Evolutionary conservation across 2,113 vertebrate genomes (phyloP).

Genomic region (Leucosticte australis): DNA sequence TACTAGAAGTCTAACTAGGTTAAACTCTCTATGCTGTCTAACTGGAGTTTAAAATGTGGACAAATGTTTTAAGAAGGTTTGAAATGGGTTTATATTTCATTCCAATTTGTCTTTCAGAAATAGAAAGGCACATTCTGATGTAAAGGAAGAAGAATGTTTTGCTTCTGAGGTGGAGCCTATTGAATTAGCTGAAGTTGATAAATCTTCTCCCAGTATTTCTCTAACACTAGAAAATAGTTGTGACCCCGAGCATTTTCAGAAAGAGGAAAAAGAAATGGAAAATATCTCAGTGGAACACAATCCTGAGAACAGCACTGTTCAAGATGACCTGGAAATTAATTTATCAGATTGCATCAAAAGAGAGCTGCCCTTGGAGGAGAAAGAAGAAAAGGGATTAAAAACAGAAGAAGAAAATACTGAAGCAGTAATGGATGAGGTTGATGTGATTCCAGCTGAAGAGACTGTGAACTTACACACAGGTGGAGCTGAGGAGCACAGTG

Average conservation of each 20-base stretch:
- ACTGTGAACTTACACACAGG: not conserved
- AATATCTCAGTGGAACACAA: not conserved
- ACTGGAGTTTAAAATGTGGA: not conserved
- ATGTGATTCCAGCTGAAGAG: not conserved
- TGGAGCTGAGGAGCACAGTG: not conserved
- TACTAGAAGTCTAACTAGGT: not conserved
- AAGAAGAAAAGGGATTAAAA: slow-evolving; percentile 29
- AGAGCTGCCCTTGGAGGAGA: not conserved
- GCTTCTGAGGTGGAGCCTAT: not conserved
- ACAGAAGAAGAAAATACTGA: not conserved
- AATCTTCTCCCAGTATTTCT: not conserved
- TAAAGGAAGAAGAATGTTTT: slow-evolving; percentile 39
- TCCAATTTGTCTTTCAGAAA: slow-evolving; percentile 62
- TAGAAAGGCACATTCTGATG: slow-evolving; percentile 19
- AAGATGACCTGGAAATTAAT: not conserved
- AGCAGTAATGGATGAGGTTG: not conserved
- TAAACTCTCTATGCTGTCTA: not conserved
- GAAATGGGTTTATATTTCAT: not conserved
- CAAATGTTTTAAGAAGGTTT: not conserved
- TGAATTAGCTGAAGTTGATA: slow-evolving; percentile 50
- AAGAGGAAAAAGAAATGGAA: slow-evolving; percentile 35
- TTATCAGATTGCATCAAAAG: slow-evolving; percentile 23
- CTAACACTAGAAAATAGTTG: not conserved
- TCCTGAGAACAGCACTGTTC: not conserved
- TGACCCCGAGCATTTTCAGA: slow-evolving; percentile 14